Conservation (phyloP, 30 jellyfish, hydroid and myxozoan genomes). For the Pseudorhiza aurosa region DNA sequence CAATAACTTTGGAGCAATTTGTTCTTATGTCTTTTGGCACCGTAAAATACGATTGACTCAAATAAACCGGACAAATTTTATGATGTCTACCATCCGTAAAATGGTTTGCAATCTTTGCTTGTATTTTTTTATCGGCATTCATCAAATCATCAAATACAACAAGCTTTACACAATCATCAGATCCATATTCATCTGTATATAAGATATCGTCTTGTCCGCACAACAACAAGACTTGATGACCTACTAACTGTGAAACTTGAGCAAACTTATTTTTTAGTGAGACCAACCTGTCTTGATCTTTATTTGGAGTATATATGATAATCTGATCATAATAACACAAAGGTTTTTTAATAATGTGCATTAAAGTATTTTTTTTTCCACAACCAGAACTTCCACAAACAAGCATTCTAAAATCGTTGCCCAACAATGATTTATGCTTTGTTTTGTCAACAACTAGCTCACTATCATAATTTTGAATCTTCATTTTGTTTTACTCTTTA, state of each 20-base stretch:
- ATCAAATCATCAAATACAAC: slow-evolving; percentile 4
- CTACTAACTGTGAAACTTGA: neutral
- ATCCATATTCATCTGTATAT: neutral
- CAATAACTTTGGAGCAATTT: neutral
- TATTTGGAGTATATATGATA: neutral
- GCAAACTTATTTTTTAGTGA: neutral
- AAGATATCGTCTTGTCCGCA: neutral
- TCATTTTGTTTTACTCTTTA: neutral
- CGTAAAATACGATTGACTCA: neutral
- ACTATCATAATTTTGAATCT: neutral
- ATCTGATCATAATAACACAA: neutral
- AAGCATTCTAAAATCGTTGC: neutral
- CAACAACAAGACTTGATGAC: neutral
- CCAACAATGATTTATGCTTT: neutral
- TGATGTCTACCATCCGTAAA: slow-evolving; percentile 3
- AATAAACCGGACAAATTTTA: neutral
- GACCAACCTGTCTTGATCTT: neutral
- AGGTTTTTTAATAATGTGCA: neutral
- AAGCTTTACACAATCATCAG: neutral
- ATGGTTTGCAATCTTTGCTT: neutral
- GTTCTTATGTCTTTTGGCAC: neutral
- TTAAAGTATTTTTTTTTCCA: neutral
- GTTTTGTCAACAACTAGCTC: neutral
- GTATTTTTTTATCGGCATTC: neutral
- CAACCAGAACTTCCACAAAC: neutral